Evolutionary conservation across 2,113 vertebrate genomes (phyloP).

Genomic region (Panthera leo): DNA sequence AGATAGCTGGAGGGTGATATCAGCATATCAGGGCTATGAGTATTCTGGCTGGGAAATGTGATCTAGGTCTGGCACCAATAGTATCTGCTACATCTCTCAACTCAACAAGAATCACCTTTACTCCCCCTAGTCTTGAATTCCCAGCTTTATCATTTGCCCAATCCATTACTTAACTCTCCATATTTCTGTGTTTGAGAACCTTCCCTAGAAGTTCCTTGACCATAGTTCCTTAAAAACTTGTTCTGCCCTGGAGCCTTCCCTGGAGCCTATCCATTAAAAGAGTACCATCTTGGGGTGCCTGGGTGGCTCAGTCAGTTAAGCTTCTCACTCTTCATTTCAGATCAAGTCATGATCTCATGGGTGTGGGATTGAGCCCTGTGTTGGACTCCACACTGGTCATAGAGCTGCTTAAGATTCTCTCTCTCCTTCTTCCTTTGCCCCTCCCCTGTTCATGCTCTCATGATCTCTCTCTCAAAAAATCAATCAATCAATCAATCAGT

Average conservation of each 20-base stretch:
- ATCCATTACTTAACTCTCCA: neutral
- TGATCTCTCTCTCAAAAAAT: too few relatives aligned
- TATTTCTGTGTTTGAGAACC: neutral
- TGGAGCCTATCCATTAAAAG: neutral
- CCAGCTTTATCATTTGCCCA: neutral
- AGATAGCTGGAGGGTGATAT: neutral
- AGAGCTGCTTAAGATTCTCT: too few relatives aligned
- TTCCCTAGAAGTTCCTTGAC: neutral
- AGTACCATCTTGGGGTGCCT: too few relatives aligned
- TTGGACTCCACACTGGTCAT: too few relatives aligned
- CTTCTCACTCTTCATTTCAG: too few relatives aligned
- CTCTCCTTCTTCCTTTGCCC: too few relatives aligned
- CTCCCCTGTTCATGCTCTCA: too few relatives aligned
- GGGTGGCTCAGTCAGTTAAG: too few relatives aligned
- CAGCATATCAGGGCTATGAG: neutral
- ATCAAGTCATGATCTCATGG: too few relatives aligned
- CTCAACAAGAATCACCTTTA: neutral
- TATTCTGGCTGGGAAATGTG: neutral
- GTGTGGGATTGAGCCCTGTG: too few relatives aligned
- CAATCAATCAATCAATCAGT: too few relatives aligned
- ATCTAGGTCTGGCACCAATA: neutral
- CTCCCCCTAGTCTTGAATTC: neutral
- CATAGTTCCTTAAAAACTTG: neutral
- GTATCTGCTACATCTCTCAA: neutral
- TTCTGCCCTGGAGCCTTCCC: neutral